These are phyloP conservation scores for Coecobrya sp. DNA, from an alignment of 2,888 invertebrate species.

Conservation along the genomic window DNA sequence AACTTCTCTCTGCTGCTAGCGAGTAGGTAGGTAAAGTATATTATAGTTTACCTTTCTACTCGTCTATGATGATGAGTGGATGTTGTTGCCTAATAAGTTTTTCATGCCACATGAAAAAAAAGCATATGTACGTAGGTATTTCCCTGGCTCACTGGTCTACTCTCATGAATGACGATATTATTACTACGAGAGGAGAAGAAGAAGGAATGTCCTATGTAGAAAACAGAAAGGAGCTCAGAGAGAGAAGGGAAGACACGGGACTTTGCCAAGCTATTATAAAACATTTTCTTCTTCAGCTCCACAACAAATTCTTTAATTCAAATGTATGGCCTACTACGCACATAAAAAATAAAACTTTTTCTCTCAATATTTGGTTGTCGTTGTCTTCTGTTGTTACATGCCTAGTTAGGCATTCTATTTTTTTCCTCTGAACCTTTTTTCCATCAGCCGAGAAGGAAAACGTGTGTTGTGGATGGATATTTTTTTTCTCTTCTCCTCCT, in stretches of 20 bases:
- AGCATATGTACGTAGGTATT: neutral
- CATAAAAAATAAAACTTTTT: neutral
- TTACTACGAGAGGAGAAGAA: neutral
- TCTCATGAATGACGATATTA: neutral
- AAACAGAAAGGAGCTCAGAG: neutral
- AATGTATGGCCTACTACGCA: slow-evolving; percentile 10
- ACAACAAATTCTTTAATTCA: neutral
- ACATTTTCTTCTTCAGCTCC: neutral
- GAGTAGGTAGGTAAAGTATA: neutral
- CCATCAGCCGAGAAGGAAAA: neutral
- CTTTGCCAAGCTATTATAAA: neutral
- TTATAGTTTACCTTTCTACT: too few species aligned
- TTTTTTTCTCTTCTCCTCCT: neutral
- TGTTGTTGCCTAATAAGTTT: slow-evolving; percentile 16
- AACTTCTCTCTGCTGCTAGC: too few species aligned
- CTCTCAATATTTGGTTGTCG: neutral
- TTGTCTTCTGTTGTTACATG: neutral
- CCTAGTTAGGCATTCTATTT: neutral
- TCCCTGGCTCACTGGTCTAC: neutral
- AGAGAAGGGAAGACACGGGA: slow-evolving; percentile 9
- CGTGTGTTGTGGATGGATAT: neutral
- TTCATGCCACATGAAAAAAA: slow-evolving; percentile 27
- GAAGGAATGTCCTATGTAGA: slow-evolving; percentile 41
- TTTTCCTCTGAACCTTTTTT: slow-evolving; percentile 36
- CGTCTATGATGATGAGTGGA: too few species aligned